Base-by-base conservation (phyloP, 2,888 invertebrate genomes). In the Troilus luridus region DNA sequence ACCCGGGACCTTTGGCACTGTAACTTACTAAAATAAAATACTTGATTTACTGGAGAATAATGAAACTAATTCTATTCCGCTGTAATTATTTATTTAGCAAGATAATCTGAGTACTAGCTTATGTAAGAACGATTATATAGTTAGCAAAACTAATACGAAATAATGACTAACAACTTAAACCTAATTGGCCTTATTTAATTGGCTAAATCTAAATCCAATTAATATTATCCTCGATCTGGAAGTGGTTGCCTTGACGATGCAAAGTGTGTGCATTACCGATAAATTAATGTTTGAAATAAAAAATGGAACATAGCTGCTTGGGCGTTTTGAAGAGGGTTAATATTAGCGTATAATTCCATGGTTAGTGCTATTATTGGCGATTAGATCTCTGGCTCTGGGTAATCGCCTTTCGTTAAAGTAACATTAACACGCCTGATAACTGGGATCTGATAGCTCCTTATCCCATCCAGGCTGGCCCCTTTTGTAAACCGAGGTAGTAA, bases 281-380 rank as follows among this genome's bases (percentile, higher is more conserved):
- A 77, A 41, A 41, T 77, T 77, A 77, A 77, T 41, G 24, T 10
- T 64, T 64, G 17, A 9, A 41, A 10, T 6, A 27, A 67, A 77
- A 77, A 77, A 77, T 41, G 8, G 21, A 19, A 19, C 12, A 67
- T 14, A 77, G 41, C 72, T 77, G 1, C 27, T 77, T 77, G 41
- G 41, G 2, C 5, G 41, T 77, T 77, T 77, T 41, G 41, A 77
- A 41, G 19, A 72, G 11, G 72, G 24, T 72, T 72, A n/a, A 67
- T 67, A 27, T 9, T n/a, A 77, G 72, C 17, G 24, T 77, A 77
- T 77, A 77, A 77, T 77, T 77, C 72, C 12, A 77, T 77, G 17
- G 72, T 77, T 77, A 41, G 27, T 77, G 72, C 72, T 77, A 77
- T 77, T 77, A 77, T 77, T 41, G 72, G 72, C 27, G 72, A 77